Percentiles rank a stretch among this genome's conserved stretches.
Conservation (phyloP, 37 sponge, comb jelly and placozoan species). For the Theonella swinhoei region DNA sequence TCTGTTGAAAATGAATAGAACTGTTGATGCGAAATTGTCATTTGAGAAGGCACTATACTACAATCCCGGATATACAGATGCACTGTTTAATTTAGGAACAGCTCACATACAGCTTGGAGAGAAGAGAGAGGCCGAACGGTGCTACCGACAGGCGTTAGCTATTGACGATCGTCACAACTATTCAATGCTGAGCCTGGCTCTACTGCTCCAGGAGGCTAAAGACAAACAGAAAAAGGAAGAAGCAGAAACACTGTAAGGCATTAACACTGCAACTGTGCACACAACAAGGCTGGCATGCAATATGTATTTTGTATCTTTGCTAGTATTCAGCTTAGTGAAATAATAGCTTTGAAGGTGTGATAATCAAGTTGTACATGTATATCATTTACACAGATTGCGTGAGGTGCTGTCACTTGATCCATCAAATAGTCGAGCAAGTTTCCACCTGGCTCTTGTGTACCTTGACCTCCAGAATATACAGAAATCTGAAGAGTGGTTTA, state of each 20-base stretch:
- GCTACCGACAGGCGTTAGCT: slow-evolving; percentile 26
- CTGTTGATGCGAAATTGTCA: slow-evolving; percentile 13
- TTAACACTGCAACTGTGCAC: neutral
- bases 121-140: slow-evolving; percentile 15
- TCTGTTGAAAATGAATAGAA: slow-evolving; percentile 63
- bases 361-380: neutral
- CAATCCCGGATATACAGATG: slow-evolving; percentile 28
- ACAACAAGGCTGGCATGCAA: neutral
- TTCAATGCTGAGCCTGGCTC: slow-evolving; percentile 12
- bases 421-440: slow-evolving; percentile 8
- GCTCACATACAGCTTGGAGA: slow-evolving; percentile 20
- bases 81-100: slow-evolving; percentile 41
- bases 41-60: slow-evolving; percentile 19
- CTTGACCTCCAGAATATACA: slow-evolving; percentile 35
- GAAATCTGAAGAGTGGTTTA: slow-evolving; percentile 42
- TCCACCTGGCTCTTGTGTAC: slow-evolving; percentile 53
- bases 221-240: neutral
- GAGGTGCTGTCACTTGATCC: slow-evolving; percentile 20
- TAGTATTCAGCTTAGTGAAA: no score
- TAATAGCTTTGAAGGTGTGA: no score
- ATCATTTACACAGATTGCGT: slow-evolving; percentile 16
- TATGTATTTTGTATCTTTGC: no score
- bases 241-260: neutral
- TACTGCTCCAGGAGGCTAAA: neutral
- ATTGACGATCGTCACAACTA: neutral